Conservation (phyloP, 2,797 vertebrate species). For the Uromys caudimaculatus region DNA sequence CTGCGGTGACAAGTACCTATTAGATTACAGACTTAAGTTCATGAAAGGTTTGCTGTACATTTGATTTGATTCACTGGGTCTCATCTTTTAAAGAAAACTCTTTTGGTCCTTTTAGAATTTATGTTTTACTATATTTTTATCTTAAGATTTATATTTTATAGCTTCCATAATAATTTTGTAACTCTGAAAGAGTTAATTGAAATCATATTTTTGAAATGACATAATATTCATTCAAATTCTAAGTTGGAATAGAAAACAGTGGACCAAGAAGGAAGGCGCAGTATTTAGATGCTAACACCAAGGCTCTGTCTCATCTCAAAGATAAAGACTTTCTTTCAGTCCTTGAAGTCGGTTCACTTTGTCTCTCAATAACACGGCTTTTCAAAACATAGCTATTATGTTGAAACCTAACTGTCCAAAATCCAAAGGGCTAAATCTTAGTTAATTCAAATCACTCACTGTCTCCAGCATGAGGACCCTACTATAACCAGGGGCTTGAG, state of each 20-base stretch:
- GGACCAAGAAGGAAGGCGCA: background rate
- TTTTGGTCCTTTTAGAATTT: background rate
- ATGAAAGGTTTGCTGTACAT: background rate
- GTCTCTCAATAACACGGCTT: constrained; percentile 64
- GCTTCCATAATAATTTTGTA: background rate
- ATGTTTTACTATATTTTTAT: constrained; percentile 4
- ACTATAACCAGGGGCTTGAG: constrained; percentile 50
- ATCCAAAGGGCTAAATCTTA: constrained; percentile 78
- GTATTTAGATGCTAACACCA: constrained; percentile 18
- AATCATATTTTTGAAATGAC: constrained; percentile 57
- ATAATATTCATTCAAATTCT: constrained; percentile 34
- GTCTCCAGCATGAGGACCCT: background rate
- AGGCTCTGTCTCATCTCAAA: constrained; percentile 70
- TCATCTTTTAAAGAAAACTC: background rate
- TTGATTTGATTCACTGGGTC: background rate
- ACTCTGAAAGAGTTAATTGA: constrained; percentile 31
- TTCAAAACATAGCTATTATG: constrained; percentile 81
- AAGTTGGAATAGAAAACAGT: background rate
- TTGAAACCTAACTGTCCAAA: constrained; percentile 78
- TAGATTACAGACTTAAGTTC: background rate
- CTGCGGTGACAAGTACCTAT: background rate
- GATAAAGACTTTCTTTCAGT: constrained; percentile 77
- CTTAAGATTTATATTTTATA: constrained; percentile 30
- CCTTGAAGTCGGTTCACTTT: constrained; percentile 72
- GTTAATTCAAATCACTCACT: background rate